These are phyloP conservation scores for Echeneis naucrates DNA, from an alignment of 2,797 vertebrate species.

Conservation along the genomic window DNA sequence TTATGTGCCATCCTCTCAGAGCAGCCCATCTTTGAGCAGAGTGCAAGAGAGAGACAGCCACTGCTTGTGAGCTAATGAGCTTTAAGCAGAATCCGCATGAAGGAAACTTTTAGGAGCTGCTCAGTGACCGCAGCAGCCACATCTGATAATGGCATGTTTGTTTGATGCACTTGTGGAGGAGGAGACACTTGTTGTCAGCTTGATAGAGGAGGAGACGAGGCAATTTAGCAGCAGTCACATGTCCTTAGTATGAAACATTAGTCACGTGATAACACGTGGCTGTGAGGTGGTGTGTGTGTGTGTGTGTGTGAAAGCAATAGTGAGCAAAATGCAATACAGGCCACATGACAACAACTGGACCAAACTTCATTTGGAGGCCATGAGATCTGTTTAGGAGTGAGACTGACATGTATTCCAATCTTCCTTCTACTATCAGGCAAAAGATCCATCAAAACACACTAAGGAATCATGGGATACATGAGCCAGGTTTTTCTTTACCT, in stretches of 20 bases:
- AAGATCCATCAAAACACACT: background rate
- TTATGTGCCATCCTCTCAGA: slow-evolving; percentile 4
- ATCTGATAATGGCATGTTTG: slow-evolving; percentile 16
- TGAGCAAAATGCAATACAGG: background rate
- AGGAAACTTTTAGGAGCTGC: slow-evolving; percentile 12
- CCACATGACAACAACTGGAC: background rate
- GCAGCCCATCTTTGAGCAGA: background rate
- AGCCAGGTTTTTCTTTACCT: background rate
- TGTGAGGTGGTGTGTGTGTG: background rate
- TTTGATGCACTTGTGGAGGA: background rate
- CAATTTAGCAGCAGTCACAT: background rate
- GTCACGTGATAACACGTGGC: background rate
- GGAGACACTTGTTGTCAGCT: slow-evolving; percentile 10
- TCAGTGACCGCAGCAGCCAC: slow-evolving; percentile 28
- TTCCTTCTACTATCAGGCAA: too few species aligned
- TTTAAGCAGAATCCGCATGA: slow-evolving; percentile 22
- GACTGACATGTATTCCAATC: too few species aligned
- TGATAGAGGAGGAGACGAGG: background rate
- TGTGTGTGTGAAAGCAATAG: background rate
- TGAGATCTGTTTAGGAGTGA: background rate
- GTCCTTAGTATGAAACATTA: background rate
- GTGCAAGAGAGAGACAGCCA: background rate
- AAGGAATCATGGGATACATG: background rate
- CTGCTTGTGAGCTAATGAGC: background rate
- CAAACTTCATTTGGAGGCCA: background rate